Evolutionary conservation across 2,888 invertebrate genomes (phyloP).

Genomic region (Dimorphilus gyrociliatus): DNA sequence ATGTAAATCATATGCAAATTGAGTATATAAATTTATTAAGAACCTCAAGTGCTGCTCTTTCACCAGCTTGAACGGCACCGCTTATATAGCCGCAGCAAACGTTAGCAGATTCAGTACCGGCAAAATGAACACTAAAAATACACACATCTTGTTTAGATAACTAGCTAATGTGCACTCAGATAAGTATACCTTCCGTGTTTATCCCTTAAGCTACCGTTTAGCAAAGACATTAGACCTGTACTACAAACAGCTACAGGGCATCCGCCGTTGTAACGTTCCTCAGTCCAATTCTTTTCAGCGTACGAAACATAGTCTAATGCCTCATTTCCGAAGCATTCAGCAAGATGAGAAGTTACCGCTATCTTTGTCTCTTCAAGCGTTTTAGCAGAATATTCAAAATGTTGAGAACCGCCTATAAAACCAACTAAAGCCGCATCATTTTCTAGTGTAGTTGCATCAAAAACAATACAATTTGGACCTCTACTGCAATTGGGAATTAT

Average conservation of each 20-base stretch:
- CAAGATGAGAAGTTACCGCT: constrained; percentile 32
- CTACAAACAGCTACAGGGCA: constrained; percentile 27
- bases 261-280: constrained; percentile 29
- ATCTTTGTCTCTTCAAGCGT: constrained; percentile 23
- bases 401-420: constrained; percentile 33
- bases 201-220: too few relatives aligned
- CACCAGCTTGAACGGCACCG: constrained; percentile 32
- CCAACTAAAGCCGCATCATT: constrained; percentile 35
- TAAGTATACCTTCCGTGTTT: too few relatives aligned
- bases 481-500: constrained; percentile 12
- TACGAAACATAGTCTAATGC: constrained; percentile 24
- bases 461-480: constrained; percentile 31
- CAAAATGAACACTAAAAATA: constrained; percentile 27
- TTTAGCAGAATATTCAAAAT: constrained; percentile 15
- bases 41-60: constrained; percentile 28
- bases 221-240: constrained; percentile 29
- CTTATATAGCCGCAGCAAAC: constrained; percentile 32
- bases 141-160: too few relatives aligned
- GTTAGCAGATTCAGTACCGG: constrained; percentile 34
- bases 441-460: constrained; percentile 28
- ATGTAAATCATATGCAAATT: too few relatives aligned
- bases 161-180: too few relatives aligned
- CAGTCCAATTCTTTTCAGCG: constrained; percentile 32
- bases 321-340: constrained; percentile 27
- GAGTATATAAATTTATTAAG: too few relatives aligned